Evolutionary conservation across 1,140 invertebrate species (phyloP).

Genomic region (Anastatus disparis): DNA sequence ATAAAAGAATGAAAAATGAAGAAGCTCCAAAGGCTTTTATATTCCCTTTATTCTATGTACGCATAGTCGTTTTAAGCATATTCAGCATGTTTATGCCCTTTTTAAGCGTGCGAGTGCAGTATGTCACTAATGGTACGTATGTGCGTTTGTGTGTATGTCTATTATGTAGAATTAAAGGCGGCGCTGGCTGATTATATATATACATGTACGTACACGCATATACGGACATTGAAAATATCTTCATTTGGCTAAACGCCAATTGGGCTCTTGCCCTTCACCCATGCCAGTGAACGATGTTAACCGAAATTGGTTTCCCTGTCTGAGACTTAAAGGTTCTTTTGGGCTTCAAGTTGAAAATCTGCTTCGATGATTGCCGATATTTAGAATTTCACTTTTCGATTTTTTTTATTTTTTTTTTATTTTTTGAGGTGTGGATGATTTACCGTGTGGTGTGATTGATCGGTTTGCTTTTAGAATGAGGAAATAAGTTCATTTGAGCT

Average conservation of each 20-base stretch:
- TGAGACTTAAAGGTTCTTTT: constrained; percentile 16
- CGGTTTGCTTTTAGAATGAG: too few species aligned
- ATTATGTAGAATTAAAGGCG: too few species aligned
- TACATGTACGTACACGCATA: not conserved
- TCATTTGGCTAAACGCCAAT: constrained; percentile 63
- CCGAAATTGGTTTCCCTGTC: constrained; percentile 60
- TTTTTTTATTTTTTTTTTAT: too few species aligned
- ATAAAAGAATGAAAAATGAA: not conserved
- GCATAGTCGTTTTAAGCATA: not conserved
- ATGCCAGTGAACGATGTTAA: constrained; percentile 63
- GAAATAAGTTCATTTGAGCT: too few species aligned
- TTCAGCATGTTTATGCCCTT: constrained; percentile 32
- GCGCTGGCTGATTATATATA: too few species aligned
- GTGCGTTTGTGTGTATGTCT: too few species aligned
- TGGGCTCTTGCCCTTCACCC: constrained; percentile 64
- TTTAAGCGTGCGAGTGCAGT: constrained; percentile 2
- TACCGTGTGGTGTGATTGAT: too few species aligned
- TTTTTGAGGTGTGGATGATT: too few species aligned
- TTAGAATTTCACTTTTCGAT: too few species aligned
- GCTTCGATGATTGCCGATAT: too few species aligned
- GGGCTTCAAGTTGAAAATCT: too few species aligned
- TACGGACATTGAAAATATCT: constrained; percentile 61
- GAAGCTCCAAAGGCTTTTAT: not conserved
- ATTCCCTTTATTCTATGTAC: not conserved
- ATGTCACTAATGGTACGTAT: constrained; percentile 32